Evolutionary conservation across 2,113 vertebrate species (phyloP), one percentile per base, ranked within the genome.

Genomic region (Brachypteracias leptosomus): DNA sequence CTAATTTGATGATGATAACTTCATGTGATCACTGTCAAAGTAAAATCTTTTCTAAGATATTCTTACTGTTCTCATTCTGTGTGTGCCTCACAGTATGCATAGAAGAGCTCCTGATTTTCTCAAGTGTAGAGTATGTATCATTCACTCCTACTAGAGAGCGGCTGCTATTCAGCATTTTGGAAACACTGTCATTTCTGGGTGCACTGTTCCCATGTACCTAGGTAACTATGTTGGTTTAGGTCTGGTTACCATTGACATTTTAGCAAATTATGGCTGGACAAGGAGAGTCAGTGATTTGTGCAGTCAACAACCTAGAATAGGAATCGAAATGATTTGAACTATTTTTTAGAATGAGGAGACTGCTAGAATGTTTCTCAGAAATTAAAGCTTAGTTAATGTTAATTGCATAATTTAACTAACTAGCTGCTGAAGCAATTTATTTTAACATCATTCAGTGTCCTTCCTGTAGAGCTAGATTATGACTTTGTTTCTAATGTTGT

Each of bases 401-500:
- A 88, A 63, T 31, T 36, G 7, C 28, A 47, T 67, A 9, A 77
- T 73, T 85, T 47, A 58, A 67, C 76, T 88, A 83, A 38, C 26
- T 85, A 42, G 21, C 22, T 92, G 68, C 19, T 87, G 70, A 85
- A 85, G 25, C 33, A 72, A 51, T 66, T 86, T 58, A 54, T 90
- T 92, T 77, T 85, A 71, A 72, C 35, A 63, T 49, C 26, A 55
- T 93, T 62, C 46, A 68, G 19, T 71, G 20, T 71, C 18, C 11
- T 78, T 75, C 47, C 70, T 92, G 44, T 83, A 88, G 28, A 70
- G 10, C 2, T 85, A 61, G 29, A 87, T 74, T 94, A 74, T 62
- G 38, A 78, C 17, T 57, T 84, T 35, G 76, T 68, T 92, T 75
- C 63, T 97, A 93, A 93, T 73, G 42, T 77, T 90, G 17, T 94